phyloP scores from a whole-genome alignment of 30 jellyfish, hydroid and myxozoan genomes.

The Aurelia aurita complex sp. Pacific region DNA sequence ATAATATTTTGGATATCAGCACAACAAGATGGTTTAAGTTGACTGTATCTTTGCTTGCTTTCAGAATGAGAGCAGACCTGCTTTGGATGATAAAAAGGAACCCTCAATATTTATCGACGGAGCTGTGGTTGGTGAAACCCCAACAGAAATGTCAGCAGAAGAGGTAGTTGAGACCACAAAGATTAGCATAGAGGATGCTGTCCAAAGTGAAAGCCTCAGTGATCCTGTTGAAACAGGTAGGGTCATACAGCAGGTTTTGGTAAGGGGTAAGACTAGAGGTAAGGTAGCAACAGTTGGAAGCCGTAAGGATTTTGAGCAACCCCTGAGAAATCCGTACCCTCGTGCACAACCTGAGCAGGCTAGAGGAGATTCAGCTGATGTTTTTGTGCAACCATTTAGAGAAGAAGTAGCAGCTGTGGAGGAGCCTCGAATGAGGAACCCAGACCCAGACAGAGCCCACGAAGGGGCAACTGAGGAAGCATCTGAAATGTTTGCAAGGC shows the following conservation, averaged over 20 bases:
- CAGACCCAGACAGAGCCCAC: not conserved
- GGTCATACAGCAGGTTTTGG: too few relatives aligned
- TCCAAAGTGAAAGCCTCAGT: too few relatives aligned
- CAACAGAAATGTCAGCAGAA: not conserved
- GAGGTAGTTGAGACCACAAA: not conserved
- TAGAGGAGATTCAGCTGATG: not conserved
- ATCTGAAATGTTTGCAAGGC: not conserved
- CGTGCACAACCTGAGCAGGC: constrained; percentile 3
- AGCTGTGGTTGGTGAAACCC: constrained; percentile 25
- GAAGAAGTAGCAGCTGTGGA: not conserved
- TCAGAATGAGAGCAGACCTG: not conserved
- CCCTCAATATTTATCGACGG: not conserved
- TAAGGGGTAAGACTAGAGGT: too few relatives aligned
- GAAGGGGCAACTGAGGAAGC: constrained; percentile 6
- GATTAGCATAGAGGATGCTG: too few relatives aligned
- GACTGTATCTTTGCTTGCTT: too few relatives aligned
- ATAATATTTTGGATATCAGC: too few relatives aligned
- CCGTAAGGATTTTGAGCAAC: too few relatives aligned
- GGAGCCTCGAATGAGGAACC: constrained; percentile 1
- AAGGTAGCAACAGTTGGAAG: too few relatives aligned
- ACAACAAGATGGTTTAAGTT: too few relatives aligned
- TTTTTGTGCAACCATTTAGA: too few relatives aligned
- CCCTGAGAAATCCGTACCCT: constrained; percentile 5
- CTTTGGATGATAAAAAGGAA: too few relatives aligned
- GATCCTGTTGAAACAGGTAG: too few relatives aligned